Percentiles rank a stretch among this genome's conserved stretches.
phyloP scores from a whole-genome alignment of 2,888 invertebrate genomes.

The Amphiduros pacificus region DNA sequence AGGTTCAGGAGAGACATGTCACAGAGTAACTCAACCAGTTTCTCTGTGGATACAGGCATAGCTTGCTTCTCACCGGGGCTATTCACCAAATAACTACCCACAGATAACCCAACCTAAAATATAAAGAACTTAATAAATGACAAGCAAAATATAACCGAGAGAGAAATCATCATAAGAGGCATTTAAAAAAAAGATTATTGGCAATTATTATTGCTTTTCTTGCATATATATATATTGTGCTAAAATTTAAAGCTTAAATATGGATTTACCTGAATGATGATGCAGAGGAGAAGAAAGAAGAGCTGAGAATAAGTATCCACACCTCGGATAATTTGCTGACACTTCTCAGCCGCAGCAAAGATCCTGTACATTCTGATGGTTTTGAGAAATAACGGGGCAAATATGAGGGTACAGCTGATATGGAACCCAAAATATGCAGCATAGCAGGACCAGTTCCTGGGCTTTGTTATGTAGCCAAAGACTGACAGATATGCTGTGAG shows the following conservation, averaged over 20 bases:
- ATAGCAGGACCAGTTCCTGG: not conserved
- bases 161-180: too few relatives aligned
- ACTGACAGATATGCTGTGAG: not conserved
- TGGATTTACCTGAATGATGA: not conserved
- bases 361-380: constrained; percentile 5
- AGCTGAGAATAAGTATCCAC: not conserved
- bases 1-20: not conserved
- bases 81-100: too few relatives aligned
- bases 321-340: not conserved
- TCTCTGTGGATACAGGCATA: not conserved
- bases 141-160: too few relatives aligned
- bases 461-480: constrained; percentile 8
- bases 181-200: too few relatives aligned
- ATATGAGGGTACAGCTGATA: constrained; percentile 8
- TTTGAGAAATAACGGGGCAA: constrained; percentile 11
- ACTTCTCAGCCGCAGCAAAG: constrained; percentile 9
- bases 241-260: too few relatives aligned
- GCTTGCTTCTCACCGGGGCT: not conserved
- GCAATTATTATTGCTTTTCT: too few relatives aligned
- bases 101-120: too few relatives aligned
- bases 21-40: not conserved
- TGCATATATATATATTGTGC: too few relatives aligned
- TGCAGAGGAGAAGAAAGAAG: not conserved
- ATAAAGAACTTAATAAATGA: too few relatives aligned
- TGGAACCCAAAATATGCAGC: constrained; percentile 3